phyloP scores from a whole-genome alignment of 1,140 invertebrate species.

The Whitmania pigra region DNA sequence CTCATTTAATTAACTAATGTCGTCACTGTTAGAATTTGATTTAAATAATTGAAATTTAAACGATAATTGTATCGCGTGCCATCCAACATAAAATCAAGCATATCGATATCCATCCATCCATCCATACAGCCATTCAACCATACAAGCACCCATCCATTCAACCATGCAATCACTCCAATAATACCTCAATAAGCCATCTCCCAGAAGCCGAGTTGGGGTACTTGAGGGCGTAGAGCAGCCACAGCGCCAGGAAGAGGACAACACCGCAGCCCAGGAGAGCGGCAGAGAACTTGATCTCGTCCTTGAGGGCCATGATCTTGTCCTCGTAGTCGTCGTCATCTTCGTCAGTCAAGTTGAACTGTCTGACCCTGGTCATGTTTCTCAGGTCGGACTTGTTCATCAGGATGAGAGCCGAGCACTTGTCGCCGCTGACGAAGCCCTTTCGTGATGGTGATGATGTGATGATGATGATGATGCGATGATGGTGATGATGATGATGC shows the following conservation, averaged over 20 bases:
- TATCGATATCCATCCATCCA: too few species aligned
- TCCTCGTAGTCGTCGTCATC: too few species aligned
- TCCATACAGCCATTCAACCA: neutral
- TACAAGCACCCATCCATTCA: neutral
- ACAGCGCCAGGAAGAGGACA: constrained; percentile 60
- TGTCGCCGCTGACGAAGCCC: neutral
- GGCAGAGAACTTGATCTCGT: neutral
- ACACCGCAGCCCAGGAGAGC: constrained; percentile 34
- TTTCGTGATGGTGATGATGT: neutral
- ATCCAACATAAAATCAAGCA: too few species aligned
- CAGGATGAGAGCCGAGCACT: neutral
- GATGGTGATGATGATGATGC: too few species aligned
- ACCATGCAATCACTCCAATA: constrained; percentile 33
- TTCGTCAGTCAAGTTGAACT: neutral
- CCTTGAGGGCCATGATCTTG: too few species aligned
- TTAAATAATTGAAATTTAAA: too few species aligned
- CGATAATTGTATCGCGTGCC: too few species aligned
- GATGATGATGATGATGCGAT: neutral
- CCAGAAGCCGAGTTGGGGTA: constrained; percentile 88
- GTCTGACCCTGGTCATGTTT: neutral
- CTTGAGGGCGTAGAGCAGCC: constrained; percentile 85
- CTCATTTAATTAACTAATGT: too few species aligned
- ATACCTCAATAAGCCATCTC: constrained; percentile 90
- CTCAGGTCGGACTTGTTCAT: neutral
- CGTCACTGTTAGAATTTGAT: too few species aligned